Evolutionary conservation across 2,113 vertebrate species (phyloP), one percentile per base, ranked within the genome.

Genomic region (Sula dactylatra): DNA sequence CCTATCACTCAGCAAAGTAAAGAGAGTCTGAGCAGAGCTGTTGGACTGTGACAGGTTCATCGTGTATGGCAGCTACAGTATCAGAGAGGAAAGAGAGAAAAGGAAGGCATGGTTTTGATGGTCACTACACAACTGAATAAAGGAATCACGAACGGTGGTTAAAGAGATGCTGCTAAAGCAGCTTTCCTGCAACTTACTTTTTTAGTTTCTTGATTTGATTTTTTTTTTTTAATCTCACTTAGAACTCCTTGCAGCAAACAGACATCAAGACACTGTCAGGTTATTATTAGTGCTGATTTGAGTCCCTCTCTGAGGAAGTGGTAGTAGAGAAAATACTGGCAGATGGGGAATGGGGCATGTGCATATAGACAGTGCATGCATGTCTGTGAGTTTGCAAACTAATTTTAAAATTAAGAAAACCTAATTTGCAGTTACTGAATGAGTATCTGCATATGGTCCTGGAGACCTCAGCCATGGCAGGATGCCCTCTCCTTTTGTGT

Each of bases 291-390:
- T 27, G 49, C 27, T 54, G 47, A 72, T 66, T 74, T 70, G 62
- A 72, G 47, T 82, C 58, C 13, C 16, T 76, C 52, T 85, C 82
- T 49, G n/a, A 89, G 31, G 42, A 77, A 42, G 29, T 13, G 47
- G 49, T 58, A 47, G 32, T 25, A 56, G 47, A 42, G 29, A 90
- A 69, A 74, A 55, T 59, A 16, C 12, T 69, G 38, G 47, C 24
- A 50, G 18, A 32, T 65, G 29, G 40, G 73, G 49, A 83, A 31
- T 7, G 26, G 31, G 38, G 16, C 62, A 82, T 27, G 16, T 80
- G 13, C 45, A 6, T 31, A 15, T 11, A 49, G 38, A 50, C 5
- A 0, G 0, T 72, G 9, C 17, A 25, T 64, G 20, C 7, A 1
- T 31, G 14, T 42, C 7, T 58, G 2, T 19, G 38, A 58, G 38